Evolutionary conservation across 1,140 invertebrate genomes (phyloP), one percentile per base, ranked within the genome.

Genomic region (Sarcophaga bullata): DNA sequence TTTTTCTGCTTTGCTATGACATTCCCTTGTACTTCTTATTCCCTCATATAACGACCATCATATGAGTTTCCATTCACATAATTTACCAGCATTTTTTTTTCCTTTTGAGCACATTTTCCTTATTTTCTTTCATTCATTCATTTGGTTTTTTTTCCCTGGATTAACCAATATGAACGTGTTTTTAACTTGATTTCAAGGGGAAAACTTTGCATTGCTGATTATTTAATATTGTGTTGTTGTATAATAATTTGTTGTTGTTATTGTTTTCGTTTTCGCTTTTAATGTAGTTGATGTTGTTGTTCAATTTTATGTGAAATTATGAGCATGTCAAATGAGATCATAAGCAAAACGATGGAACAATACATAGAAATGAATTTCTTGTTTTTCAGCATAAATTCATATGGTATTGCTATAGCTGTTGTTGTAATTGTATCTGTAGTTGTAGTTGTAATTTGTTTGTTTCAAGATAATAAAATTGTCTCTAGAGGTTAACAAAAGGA

Each of bases 391-490:
- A n/a, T 58, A 58, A 58, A 37, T 37, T 37, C 54, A 58, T 58
- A 58, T 58, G 6, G 6, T 11, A n/a, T n/a, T 58, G 13, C 15
- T 6, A 7, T 11, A n/a, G 9, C 19, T 68, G 17, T 8, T 68
- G n/a, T 68, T 9, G 54, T 11, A n/a, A n/a, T 15, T 58, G 13
- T 58, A n/a, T 15, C 1, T 58, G 9, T 68, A 19, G 17, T 8
- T 68, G n/a, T 68, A 6, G 62, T 10, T 68, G 62, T 19, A 19
- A 58, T 58, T 58, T 68, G 17, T 68, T 68, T 58, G 25, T 37
- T 68, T 25, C 17, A 25, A 68, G 62, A 25, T 68, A 68, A 68
- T 68, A 68, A 68, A 68, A 68, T 68, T 68, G 62, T 68, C 62
- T 68, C 17, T 19, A 19, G 62, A 68, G 62, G 17, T 19, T 68